phyloP scores from a whole-genome alignment of 2,113 vertebrate species.

The Nesogale talazaci region DNA sequence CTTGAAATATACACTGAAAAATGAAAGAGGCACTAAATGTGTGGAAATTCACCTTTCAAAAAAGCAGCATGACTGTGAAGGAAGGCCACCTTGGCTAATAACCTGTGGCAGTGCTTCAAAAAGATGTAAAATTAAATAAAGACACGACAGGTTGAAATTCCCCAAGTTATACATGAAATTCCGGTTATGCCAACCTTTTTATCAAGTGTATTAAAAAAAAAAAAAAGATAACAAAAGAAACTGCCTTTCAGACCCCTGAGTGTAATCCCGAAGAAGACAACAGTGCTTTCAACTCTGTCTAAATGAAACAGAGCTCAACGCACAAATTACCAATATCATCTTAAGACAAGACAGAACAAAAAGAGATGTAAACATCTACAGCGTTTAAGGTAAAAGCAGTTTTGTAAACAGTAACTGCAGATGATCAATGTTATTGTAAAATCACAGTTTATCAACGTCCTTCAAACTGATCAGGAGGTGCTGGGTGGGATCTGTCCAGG shows the following conservation, averaged over 20 bases:
- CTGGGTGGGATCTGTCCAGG: slow-evolving; percentile 85
- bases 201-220: slow-evolving; percentile 89
- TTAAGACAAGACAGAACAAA: slow-evolving; percentile 83
- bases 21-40: slow-evolving; percentile 91
- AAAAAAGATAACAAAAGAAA: slow-evolving; percentile 80
- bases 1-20: slow-evolving; percentile 85
- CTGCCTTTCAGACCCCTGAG: slow-evolving; percentile 92
- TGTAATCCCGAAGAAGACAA: slow-evolving; percentile 90
- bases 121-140: slow-evolving; percentile 88
- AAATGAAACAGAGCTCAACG: slow-evolving; percentile 84
- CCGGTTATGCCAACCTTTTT: slow-evolving; percentile 88
- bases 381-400: slow-evolving; percentile 92
- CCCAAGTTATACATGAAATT: slow-evolving; percentile 84
- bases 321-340: slow-evolving; percentile 85
- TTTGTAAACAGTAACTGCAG: slow-evolving; percentile 92
- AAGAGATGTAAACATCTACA: slow-evolving; percentile 92
- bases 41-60: slow-evolving; percentile 88
- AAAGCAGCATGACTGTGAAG: slow-evolving; percentile 90
- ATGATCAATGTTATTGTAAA: slow-evolving; percentile 86
- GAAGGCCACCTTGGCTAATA: slow-evolving; percentile 88
- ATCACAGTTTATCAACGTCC: slow-evolving; percentile 87
- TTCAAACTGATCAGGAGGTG: slow-evolving; percentile 84
- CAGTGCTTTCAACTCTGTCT: slow-evolving; percentile 84
- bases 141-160: slow-evolving; percentile 86
- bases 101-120: slow-evolving; percentile 90